Evolutionary conservation across 2,888 invertebrate genomes (phyloP), one percentile per base, ranked within the genome.

Genomic region (Habroteleia sp.): DNA sequence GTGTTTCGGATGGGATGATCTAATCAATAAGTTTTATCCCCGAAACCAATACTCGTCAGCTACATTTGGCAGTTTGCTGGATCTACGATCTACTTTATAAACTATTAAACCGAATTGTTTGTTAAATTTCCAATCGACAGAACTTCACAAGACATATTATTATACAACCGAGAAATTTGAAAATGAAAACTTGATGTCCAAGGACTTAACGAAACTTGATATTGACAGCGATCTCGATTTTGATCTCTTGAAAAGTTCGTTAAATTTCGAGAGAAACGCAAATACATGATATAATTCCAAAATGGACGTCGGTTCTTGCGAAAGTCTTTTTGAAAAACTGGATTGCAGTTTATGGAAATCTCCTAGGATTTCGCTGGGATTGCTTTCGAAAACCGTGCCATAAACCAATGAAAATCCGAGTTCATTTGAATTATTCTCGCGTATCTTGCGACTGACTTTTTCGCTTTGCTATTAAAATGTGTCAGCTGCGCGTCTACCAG

Each of bases 21-120:
- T 42, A 65, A 65, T 65, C 46, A 52, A 54, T 54, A 44, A 37
- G 54, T 46, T 54, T 65, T 65, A 54, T 44, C 35, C 35, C n/a
- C 11, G 33, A 41, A 52, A 33, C 23, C 65, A 27, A 52, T 44
- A 16, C 42, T 44, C 42, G 33, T 44, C 50, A 52, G 33, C 37
- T 52, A 35, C 37, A 37, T 27, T 44, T 54, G 54, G 65, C 65
- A 54, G 16, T 35, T 17, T 7, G n/a, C 31, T 50, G 37, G 29
- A 50, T 20, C 23, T 13, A 14, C 33, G 14, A 33, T 31, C 41
- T 31, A 44, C 44, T 65, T 52, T 35, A 16, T 16, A 8, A 46
- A 25, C 65, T 52, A 48, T 62, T 29, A 29, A 48, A 48, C 46
- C 23, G 39, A 27, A 48, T 48, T 48, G 48, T 48, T 48, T 11